Percentiles rank a stretch among this genome's conserved stretches.
These are phyloP conservation scores for Manis crassicaudata DNA, from an alignment of 2,797 vertebrate genomes.

Conservation along the genomic window DNA sequence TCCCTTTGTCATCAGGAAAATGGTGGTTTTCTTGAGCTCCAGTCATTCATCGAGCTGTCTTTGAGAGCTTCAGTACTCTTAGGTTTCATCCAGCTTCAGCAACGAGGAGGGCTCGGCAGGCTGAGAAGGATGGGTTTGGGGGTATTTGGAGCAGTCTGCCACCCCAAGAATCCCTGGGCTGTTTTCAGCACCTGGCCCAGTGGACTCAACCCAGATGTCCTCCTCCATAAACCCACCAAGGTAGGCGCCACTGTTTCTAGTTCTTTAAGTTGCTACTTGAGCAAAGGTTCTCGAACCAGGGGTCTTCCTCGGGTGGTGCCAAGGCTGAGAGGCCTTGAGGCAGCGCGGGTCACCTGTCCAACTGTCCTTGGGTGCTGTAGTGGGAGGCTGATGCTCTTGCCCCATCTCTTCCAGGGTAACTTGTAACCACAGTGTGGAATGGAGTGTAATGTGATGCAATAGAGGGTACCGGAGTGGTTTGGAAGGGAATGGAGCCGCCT, in stretches of 20 bases:
- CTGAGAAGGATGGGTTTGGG: not conserved
- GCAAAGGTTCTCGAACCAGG: not conserved
- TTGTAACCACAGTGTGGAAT: not conserved
- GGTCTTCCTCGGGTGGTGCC: not conserved
- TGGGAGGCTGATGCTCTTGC: not conserved
- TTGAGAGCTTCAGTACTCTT: not conserved
- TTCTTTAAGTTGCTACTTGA: not conserved
- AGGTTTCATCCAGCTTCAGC: not conserved
- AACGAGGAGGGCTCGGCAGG: rapidly evolving
- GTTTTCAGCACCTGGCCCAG: not conserved
- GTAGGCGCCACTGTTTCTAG: not conserved
- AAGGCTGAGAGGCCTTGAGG: not conserved
- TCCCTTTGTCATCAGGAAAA: too few relatives aligned
- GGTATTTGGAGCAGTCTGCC: not conserved
- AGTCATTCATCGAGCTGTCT: not conserved
- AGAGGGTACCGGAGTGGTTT: too few relatives aligned
- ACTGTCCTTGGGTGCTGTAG: too few relatives aligned
- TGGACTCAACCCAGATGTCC: not conserved
- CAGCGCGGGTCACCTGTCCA: too few relatives aligned
- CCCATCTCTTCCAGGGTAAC: not conserved
- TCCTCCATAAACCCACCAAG: not conserved
- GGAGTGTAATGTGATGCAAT: too few relatives aligned
- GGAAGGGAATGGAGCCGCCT: too few relatives aligned
- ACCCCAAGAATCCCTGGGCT: not conserved
- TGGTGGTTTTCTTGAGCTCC: not conserved